phyloP scores from a whole-genome alignment of 2,113 vertebrate genomes.

The Lathamus discolor region DNA sequence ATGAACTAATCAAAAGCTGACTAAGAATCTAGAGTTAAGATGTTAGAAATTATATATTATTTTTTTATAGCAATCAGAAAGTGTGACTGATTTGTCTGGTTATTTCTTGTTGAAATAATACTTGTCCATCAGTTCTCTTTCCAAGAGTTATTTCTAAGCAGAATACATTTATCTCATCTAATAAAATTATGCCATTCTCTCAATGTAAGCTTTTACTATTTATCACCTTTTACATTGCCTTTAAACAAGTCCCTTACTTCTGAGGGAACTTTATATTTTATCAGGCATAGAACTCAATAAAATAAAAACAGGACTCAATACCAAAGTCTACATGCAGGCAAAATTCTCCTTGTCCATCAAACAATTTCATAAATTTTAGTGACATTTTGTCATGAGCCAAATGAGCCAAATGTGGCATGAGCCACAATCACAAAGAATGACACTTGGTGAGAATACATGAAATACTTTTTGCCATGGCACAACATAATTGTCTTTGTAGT shows the following conservation, averaged over 20 bases:
- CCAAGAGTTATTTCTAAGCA: neutral
- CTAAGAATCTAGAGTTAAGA: neutral
- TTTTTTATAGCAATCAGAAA: neutral
- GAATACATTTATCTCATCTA: neutral
- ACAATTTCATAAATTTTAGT: neutral
- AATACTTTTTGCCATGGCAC: neutral
- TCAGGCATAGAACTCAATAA: neutral
- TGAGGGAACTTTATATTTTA: neutral
- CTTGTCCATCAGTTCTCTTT: neutral
- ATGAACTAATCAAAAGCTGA: neutral
- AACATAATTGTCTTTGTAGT: neutral
- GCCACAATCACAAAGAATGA: neutral
- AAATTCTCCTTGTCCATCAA: neutral
- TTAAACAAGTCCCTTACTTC: neutral
- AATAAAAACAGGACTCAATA: too few relatives aligned
- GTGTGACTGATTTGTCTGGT: neutral
- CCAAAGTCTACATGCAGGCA: neutral
- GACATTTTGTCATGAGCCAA: neutral
- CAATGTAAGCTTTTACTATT: neutral
- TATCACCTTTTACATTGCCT: neutral
- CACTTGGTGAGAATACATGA: neutral
- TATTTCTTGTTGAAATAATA: neutral
- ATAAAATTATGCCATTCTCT: neutral
- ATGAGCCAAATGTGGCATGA: neutral
- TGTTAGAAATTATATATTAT: neutral